Base-by-base conservation (phyloP, 2,888 invertebrate species). In the Empis stercorea region DNA sequence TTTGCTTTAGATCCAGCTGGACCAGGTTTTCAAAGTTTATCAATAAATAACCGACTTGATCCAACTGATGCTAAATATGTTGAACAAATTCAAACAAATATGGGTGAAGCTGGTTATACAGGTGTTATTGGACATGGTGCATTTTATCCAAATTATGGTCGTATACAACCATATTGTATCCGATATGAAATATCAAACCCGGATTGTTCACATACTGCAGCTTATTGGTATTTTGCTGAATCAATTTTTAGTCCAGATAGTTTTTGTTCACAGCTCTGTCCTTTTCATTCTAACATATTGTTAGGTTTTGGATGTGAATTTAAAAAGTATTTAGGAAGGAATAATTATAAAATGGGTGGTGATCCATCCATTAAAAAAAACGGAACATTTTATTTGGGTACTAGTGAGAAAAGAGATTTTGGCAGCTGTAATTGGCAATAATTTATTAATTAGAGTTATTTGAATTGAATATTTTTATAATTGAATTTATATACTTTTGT, bases 1-100 rank as follows among this genome's bases (percentile, higher is more conserved):
- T 65, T 58, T 54, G 20, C 65, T 1, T 52, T 72, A 15, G 71
- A 71, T 55, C 71, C 71, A 2, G 71, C 71, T 1, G 66, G 61
- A 0, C 67, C 69, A 2, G 56, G 60, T 38, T 70, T 68, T 49
- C 57, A 61, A 2, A 54, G 58, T 4, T 58, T 58, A 9, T 56
- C 49, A 44, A 55, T 58, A 48, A 58, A 64, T 0, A 54, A 51
- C 17, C 65, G 68, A 6, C 55, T 72, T 1, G 66, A 68, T 55
- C 53, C 60, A 0, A 57, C 58, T 0, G 68, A 72, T 53, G 71
- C 70, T 0, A 48, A 43, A 5, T 62, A 64, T 45, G 71, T 72
- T 13, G 70, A 72, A 48, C 61, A 66, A 2, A 65, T 72, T 51
- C 13, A 7, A 5, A 34, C 32, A 4, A 14, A 34, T 34, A 34